Evolutionary conservation across 1,140 invertebrate genomes (phyloP).

Genomic region (Drosophila fuyamai): DNA sequence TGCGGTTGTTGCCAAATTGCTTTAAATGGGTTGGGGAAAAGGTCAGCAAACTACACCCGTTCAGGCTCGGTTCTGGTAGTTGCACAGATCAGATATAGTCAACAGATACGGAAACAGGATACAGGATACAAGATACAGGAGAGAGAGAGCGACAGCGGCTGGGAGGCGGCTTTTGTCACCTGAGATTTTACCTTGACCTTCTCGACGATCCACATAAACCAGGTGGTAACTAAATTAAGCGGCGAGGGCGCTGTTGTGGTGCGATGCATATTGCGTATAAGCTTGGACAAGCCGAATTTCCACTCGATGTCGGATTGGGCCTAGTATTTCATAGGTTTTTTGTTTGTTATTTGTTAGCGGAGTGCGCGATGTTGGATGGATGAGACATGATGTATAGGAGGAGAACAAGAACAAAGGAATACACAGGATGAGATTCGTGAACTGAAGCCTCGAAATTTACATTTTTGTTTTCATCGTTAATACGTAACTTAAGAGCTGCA

Average conservation of each 20-base stretch:
- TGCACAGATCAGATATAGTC: slow-evolving; percentile 12
- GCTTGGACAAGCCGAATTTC: slow-evolving; percentile 99
- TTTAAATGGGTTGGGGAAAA: slow-evolving; percentile 85
- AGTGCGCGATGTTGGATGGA: slow-evolving; percentile 39
- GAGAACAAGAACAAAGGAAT: slow-evolving; percentile 73
- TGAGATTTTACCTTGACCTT: slow-evolving; percentile 88
- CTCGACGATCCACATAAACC: slow-evolving; percentile 93
- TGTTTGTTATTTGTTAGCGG: slow-evolving; percentile 23
- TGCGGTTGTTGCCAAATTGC: slow-evolving; percentile 84
- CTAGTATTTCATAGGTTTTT: slow-evolving; percentile 86
- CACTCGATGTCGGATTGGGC: slow-evolving; percentile 99
- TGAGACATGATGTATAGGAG: slow-evolving; percentile 41
- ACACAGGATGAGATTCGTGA: slow-evolving; percentile 68
- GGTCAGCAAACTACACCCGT: slow-evolving; percentile 68
- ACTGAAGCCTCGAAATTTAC: slow-evolving; percentile 33
- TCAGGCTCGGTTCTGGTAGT: slow-evolving; percentile 52
- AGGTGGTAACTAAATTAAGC: slow-evolving; percentile 97
- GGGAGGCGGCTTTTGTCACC: slow-evolving; percentile 25
- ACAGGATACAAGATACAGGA: slow-evolving; percentile 23
- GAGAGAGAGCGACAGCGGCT: slow-evolving; percentile 33
- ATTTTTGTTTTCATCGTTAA: slow-evolving; percentile 11
- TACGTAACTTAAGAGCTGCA: slow-evolving; percentile 76
- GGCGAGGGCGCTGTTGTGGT: slow-evolving; percentile 98
- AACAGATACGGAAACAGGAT: slow-evolving; percentile 23
- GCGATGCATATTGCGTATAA: slow-evolving; percentile 99